These are phyloP conservation scores for Dynastes tityus DNA, from an alignment of 2,888 invertebrate species.

Conservation along the genomic window DNA sequence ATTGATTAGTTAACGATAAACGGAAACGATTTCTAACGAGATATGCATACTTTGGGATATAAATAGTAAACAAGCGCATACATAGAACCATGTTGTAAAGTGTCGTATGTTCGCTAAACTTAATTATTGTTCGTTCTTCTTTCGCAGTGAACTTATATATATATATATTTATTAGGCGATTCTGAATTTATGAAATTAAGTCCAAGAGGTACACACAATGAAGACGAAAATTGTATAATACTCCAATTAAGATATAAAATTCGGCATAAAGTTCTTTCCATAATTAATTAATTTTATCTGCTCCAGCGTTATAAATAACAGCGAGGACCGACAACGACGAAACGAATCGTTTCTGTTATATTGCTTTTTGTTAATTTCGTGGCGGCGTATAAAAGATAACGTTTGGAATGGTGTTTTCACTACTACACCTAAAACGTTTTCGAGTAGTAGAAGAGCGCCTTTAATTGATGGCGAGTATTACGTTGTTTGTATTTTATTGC, in stretches of 20 bases:
- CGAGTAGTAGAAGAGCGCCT: constrained; percentile 9
- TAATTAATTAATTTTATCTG: constrained; percentile 43
- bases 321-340: constrained; percentile 19
- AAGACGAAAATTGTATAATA: constrained; percentile 27
- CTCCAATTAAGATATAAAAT: constrained; percentile 42
- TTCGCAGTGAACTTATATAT: constrained; percentile 2
- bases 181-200: constrained; percentile 27
- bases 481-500: constrained; percentile 44
- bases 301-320: constrained; percentile 25
- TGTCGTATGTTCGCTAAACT: too few relatives aligned
- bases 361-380: constrained; percentile 37
- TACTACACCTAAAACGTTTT: neutral
- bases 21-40: too few relatives aligned
- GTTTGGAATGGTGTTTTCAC: constrained; percentile 10
- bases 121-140: too few relatives aligned
- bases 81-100: too few relatives aligned
- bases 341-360: constrained; percentile 30
- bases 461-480: constrained; percentile 34
- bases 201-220: constrained; percentile 19
- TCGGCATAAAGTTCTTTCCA: constrained; percentile 33
- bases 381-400: constrained; percentile 14
- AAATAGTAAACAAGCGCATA: too few relatives aligned
- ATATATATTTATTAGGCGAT: constrained; percentile 26
- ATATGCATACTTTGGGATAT: too few relatives aligned
- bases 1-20: too few relatives aligned